These are phyloP conservation scores for Drosophila conformis DNA, from an alignment of 2,888 invertebrate genomes.

Conservation along the genomic window DNA sequence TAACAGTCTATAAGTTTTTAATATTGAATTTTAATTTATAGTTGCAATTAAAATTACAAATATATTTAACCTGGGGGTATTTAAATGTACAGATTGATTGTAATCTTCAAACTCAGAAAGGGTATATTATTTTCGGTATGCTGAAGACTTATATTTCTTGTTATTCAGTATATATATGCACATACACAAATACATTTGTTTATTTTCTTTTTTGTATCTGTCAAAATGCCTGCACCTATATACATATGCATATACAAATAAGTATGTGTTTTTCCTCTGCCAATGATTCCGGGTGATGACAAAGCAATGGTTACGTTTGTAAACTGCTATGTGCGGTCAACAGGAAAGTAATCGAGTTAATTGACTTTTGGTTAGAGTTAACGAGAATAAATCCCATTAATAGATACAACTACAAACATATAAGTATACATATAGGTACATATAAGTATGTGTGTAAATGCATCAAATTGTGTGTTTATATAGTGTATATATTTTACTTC, in stretches of 20 bases:
- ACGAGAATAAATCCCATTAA: conserved; percentile 12
- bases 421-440: neutral
- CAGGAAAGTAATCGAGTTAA: conserved; percentile 34
- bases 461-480: neutral
- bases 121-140: conserved; percentile 9
- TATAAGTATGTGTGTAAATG: neutral
- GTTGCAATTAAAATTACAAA: neutral
- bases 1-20: too few species aligned
- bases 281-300: conserved; percentile 19
- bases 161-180: neutral
- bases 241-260: neutral
- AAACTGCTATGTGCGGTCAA: conserved; percentile 23
- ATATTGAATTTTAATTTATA: neutral
- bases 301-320: conserved; percentile 34
- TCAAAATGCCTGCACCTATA: conserved; percentile 11
- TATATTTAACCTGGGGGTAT: neutral
- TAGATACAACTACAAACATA: neutral
- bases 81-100: neutral
- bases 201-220: conserved; percentile 24
- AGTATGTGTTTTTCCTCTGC: neutral
- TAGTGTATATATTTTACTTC: neutral
- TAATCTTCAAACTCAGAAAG: conserved; percentile 4
- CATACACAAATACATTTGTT: conserved; percentile 14
- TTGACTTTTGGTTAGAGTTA: conserved; percentile 26
- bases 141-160: neutral